phyloP scores from a whole-genome alignment of 2,888 invertebrate genomes.

The Craniophora ligustri region DNA sequence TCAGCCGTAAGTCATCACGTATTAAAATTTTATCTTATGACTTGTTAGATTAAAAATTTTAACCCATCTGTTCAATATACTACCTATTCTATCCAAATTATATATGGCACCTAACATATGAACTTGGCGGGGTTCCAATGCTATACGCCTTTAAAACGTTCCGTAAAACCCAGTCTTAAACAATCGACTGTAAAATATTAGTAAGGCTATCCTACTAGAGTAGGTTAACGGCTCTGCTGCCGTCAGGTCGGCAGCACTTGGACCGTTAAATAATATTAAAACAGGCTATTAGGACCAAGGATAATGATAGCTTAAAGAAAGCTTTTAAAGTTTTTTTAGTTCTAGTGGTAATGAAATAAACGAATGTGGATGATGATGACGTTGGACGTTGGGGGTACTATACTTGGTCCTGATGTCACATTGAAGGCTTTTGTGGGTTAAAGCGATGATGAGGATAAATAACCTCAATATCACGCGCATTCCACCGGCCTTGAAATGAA shows the following conservation, averaged over 20 bases:
- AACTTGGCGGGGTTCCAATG: slow-evolving; percentile 43
- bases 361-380: too few species aligned
- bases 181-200: slow-evolving; percentile 41
- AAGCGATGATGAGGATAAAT: too few species aligned
- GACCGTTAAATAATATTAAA: neutral
- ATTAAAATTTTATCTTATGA: too few species aligned
- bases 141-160: slow-evolving; percentile 40
- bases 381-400: too few species aligned
- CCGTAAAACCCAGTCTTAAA: slow-evolving; percentile 42
- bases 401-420: too few species aligned
- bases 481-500: too few species aligned
- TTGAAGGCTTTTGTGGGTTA: too few species aligned
- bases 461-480: too few species aligned
- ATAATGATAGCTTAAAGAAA: too few species aligned
- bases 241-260: neutral
- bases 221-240: slow-evolving; percentile 14
- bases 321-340: too few species aligned
- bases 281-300: neutral
- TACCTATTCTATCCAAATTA: slow-evolving; percentile 33
- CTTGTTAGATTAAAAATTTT: slow-evolving; percentile 39
- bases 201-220: slow-evolving; percentile 19
- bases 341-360: too few species aligned
- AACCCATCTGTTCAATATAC: slow-evolving; percentile 38
- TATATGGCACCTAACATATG: slow-evolving; percentile 43
- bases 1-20: too few species aligned